Percentiles rank a stretch among this genome's conserved stretches.
Evolutionary conservation across 2,113 vertebrate genomes (phyloP).

Genomic region (Tachycineta bicolor): DNA sequence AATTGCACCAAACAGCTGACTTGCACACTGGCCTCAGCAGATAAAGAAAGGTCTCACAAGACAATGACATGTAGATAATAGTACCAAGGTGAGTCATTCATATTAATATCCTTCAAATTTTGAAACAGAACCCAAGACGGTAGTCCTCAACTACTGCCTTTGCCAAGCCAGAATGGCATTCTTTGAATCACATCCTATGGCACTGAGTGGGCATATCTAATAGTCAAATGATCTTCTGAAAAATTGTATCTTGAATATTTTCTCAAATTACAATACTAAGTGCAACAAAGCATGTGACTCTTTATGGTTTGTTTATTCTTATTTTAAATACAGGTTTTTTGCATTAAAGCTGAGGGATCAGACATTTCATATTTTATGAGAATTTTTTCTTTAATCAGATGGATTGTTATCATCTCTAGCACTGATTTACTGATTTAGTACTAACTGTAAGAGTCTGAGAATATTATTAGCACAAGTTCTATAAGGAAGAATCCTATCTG

Average conservation of each 20-base stretch:
- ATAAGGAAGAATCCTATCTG: background rate
- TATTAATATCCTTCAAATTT: background rate
- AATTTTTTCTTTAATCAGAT: background rate
- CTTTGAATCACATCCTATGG: background rate
- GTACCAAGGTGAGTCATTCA: background rate
- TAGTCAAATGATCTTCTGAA: background rate
- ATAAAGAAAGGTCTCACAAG: background rate
- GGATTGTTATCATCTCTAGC: background rate
- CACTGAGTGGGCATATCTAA: background rate
- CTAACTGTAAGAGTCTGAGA: background rate
- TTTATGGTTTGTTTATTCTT: background rate
- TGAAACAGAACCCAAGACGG: background rate
- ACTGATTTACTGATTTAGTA: constrained; percentile 31
- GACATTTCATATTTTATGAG: background rate
- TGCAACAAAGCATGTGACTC: background rate
- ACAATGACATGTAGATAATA: background rate
- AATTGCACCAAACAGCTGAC: background rate
- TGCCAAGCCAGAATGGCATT: background rate
- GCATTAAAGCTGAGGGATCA: background rate
- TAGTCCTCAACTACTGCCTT: background rate
- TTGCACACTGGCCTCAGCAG: background rate
- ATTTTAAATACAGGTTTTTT: background rate
- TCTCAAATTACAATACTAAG: background rate
- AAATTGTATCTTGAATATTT: background rate
- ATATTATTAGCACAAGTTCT: constrained; percentile 26